A percentile compares a stretch with the other conserved stretches of the same genome.
phyloP scores from a whole-genome alignment of 2,888 invertebrate species.

The Orchestes rusci region DNA sequence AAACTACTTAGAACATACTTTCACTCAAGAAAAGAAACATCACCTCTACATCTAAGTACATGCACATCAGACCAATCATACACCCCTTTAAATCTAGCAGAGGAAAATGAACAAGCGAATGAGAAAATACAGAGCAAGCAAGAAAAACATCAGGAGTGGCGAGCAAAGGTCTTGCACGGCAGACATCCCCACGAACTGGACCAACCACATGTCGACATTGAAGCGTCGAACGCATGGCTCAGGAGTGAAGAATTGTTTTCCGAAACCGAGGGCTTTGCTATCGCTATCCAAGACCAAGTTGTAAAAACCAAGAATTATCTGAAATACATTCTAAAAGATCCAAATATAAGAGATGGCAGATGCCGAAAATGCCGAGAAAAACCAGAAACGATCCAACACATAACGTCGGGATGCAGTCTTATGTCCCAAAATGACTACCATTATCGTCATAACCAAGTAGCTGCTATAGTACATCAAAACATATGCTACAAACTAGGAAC shows the following conservation, averaged over 20 bases:
- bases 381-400: too few species aligned
- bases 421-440: too few species aligned
- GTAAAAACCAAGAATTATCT: too few species aligned
- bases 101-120: neutral
- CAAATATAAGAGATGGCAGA: too few species aligned
- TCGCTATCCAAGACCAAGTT: neutral
- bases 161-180: neutral
- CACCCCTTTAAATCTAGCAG: neutral
- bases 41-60: neutral
- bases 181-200: neutral
- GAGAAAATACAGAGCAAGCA: too few species aligned
- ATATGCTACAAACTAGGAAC: too few species aligned
- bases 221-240: neutral
- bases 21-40: neutral
- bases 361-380: too few species aligned
- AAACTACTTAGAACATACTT: neutral
- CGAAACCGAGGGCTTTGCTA: neutral
- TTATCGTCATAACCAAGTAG: too few species aligned
- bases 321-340: too few species aligned
- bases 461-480: too few species aligned
- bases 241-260: neutral
- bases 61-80: neutral
- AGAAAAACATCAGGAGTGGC: neutral
- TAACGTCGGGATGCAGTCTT: too few species aligned
- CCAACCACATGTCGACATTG: neutral